phyloP scores from a whole-genome alignment of 2,888 invertebrate species.

The Dasysyrphus tricinctus region DNA sequence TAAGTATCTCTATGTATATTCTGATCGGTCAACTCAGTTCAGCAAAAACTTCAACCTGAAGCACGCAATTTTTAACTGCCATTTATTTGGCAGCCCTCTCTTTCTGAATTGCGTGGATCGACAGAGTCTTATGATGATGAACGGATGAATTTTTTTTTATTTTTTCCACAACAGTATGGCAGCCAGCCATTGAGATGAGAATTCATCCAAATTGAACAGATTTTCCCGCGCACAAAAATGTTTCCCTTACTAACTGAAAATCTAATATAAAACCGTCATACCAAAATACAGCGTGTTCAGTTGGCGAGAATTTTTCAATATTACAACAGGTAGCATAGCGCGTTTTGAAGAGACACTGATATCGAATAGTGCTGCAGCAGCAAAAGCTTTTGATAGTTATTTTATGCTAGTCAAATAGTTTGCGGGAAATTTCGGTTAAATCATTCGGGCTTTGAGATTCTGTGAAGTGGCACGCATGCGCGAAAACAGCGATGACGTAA shows the following conservation, averaged over 20 bases:
- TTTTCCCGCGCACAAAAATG: constrained; percentile 33
- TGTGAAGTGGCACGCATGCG: constrained; percentile 24
- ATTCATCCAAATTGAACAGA: constrained; percentile 36
- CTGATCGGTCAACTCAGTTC: constrained; percentile 13
- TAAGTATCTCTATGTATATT: not conserved
- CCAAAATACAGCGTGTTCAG: constrained; percentile 61
- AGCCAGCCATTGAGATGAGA: constrained; percentile 30
- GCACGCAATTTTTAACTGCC: constrained; percentile 10
- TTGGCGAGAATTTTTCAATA: constrained; percentile 64
- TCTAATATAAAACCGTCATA: constrained; percentile 69
- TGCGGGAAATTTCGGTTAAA: constrained; percentile 36
- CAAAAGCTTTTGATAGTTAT: constrained; percentile 35
- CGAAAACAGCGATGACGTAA: not conserved
- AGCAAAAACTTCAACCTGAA: not conserved
- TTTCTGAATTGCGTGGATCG: not conserved
- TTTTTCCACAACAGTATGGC: not conserved
- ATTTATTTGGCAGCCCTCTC: constrained; percentile 25
- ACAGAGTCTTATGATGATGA: constrained; percentile 6
- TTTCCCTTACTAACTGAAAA: constrained; percentile 36
- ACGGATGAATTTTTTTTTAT: constrained; percentile 28
- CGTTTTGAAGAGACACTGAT: not conserved
- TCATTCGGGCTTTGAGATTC: constrained; percentile 38
- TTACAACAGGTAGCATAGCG: constrained; percentile 58
- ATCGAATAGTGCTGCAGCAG: constrained; percentile 38
- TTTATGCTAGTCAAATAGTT: constrained; percentile 33